Evolutionary conservation across 2,888 invertebrate species (phyloP), one percentile per base, ranked within the genome.

Genomic region (Sacculina carcini): DNA sequence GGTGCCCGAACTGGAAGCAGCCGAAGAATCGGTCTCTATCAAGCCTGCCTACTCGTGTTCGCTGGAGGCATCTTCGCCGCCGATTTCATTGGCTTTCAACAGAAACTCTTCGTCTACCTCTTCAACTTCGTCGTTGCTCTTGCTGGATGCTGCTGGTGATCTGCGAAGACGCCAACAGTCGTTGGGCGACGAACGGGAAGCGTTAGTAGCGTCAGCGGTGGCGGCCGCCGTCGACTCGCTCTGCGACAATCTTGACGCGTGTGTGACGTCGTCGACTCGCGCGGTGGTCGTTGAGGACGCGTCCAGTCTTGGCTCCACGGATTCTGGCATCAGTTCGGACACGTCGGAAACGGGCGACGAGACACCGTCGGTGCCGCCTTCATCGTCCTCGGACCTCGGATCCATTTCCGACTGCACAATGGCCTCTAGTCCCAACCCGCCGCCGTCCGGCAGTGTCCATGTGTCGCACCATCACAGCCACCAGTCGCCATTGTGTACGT

Each of bases 1-100:
- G 65, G 85, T 86, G 64, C 85, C 85, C 55, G 85, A 85, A 71
- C 83, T 79, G 62, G 78, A 79, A 69, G 70, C 73, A 57, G 61
- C 64, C n/a, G 53, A 55, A 36, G 53, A 54, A 19, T 31, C 57
- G 10, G n/a, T n/a, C n/a, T 55, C 57, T 4, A 52, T 57, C 14
- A 54, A 54, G 44, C 54, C 54, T 2, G 48, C 48, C 31, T 36
- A 53, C 6, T 54, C 53, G 29, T 36, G 52, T 16, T 52, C 54
- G 21, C 40, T 53, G 12, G 50, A 51, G 38, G 26, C 26, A 19
- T 52, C 51, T n/a, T 53, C 52, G 12, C 48, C 51, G 19, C 31
- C 49, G 39, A 48, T 39, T 26, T 50, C 39, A 31, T 54, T 56
- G 2, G 48, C 53, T 21, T 56, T 54, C 24, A 58, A 57, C 46